Conservation (phyloP, 2,113 vertebrate genomes). For the Crotalus horridus region DNA sequence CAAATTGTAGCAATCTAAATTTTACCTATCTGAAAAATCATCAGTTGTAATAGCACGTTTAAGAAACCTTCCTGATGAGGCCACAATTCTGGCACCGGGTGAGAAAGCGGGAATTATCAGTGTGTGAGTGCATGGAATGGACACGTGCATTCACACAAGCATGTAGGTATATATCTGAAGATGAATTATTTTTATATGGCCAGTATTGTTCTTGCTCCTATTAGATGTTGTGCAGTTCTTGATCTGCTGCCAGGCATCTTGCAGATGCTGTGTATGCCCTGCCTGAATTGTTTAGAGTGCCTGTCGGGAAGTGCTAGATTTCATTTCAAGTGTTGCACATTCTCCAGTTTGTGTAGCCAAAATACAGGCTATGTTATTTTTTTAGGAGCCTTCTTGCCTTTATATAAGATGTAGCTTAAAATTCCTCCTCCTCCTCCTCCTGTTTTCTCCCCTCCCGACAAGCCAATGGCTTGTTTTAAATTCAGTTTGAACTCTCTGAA, state of each 20-base stretch:
- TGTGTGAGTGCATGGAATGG: slow-evolving; percentile 44
- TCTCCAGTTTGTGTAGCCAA: slow-evolving; percentile 21
- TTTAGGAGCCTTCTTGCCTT: slow-evolving; percentile 34
- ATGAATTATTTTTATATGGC: slow-evolving; percentile 61
- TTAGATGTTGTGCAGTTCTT: slow-evolving; percentile 71
- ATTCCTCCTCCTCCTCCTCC: slow-evolving; percentile 45
- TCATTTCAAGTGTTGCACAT: slow-evolving; percentile 29
- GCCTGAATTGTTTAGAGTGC: slow-evolving; percentile 64
- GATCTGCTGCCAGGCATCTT: slow-evolving; percentile 77
- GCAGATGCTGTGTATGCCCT: slow-evolving; percentile 70
- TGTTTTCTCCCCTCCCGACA: slow-evolving; percentile 46
- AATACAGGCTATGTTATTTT: slow-evolving; percentile 37
- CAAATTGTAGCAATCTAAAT: slow-evolving; percentile 21
- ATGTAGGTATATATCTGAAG: background rate
- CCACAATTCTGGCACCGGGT: slow-evolving; percentile 24
- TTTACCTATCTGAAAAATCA: slow-evolving; percentile 16
- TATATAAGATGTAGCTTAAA: slow-evolving; percentile 41
- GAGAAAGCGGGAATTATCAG: slow-evolving; percentile 59
- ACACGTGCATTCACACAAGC: background rate
- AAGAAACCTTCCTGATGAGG: slow-evolving; percentile 3
- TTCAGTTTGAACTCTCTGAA: slow-evolving; percentile 67
- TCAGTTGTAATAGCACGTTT: background rate
- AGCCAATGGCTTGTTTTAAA: slow-evolving; percentile 70
- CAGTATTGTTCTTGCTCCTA: slow-evolving; percentile 69
- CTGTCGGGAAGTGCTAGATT: slow-evolving; percentile 37